These are phyloP conservation scores for Poeciliopsis occidentalis DNA, from an alignment of 2,113 vertebrate genomes.

Conservation along the genomic window DNA sequence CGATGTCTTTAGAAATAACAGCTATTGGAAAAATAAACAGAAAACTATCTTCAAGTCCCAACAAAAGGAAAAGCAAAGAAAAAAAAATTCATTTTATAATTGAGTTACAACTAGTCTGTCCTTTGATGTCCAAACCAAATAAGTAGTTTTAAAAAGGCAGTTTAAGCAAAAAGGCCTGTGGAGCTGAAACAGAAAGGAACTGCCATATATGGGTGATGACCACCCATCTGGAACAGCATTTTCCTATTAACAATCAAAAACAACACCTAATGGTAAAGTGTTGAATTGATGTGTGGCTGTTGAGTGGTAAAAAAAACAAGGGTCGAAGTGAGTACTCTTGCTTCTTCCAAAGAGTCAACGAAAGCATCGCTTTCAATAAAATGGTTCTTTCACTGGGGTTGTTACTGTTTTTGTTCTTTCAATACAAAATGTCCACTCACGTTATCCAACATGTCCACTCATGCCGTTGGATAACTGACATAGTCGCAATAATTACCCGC, in stretches of 20 bases:
- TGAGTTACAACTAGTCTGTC: too few species aligned
- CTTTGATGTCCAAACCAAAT: background rate
- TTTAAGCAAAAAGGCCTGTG: background rate
- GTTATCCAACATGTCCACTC: background rate
- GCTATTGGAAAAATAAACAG: background rate
- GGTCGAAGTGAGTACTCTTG: background rate
- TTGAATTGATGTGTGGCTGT: background rate
- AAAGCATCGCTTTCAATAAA: background rate
- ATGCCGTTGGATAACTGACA: too few species aligned
- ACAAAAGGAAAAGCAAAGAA: background rate
- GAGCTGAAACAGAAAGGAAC: background rate
- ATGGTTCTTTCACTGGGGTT: background rate
- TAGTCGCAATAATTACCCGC: background rate
- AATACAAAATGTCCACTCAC: background rate
- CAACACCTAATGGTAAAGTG: background rate
- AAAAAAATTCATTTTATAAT: background rate
- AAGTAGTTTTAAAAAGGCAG: background rate
- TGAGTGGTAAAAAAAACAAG: background rate
- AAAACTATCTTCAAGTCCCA: background rate
- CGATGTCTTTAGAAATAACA: conserved; percentile 1
- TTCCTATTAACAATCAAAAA: background rate
- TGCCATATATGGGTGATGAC: background rate
- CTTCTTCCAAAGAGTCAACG: background rate
- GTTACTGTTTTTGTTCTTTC: background rate
- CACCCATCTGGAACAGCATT: background rate